These are phyloP conservation scores for Invenusta paracnida DNA, from an alignment of 2,888 invertebrate genomes.

Conservation along the genomic window DNA sequence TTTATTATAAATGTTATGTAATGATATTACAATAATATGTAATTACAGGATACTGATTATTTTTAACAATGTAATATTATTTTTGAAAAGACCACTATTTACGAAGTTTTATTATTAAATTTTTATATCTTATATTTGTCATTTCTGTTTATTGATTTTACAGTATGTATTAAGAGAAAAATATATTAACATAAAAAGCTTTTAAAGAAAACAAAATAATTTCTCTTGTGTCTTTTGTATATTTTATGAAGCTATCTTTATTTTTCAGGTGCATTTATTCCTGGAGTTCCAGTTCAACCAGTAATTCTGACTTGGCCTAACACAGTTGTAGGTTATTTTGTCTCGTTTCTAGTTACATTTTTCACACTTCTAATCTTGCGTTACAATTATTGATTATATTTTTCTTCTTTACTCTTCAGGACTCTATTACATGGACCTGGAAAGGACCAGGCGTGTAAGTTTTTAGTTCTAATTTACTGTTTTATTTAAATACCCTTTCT, in stretches of 20 bases:
- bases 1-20: no score
- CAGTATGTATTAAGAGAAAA: no score
- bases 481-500: not conserved
- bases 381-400: not conserved
- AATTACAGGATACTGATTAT: not conserved
- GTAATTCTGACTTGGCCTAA: slow-evolving; percentile 86
- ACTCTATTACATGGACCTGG: slow-evolving; percentile 36
- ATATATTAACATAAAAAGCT: no score
- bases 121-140: no score
- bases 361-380: not conserved
- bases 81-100: no score
- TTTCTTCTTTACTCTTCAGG: not conserved
- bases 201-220: no score
- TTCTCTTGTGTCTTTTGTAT: not conserved
- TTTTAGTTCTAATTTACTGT: not conserved
- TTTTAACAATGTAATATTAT: no score
- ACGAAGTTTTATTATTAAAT: no score
- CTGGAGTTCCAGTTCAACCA: slow-evolving; percentile 89
- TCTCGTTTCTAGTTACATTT: not conserved
- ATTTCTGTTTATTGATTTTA: no score
- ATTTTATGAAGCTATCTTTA: not conserved
- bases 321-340: slow-evolving; percentile 67
- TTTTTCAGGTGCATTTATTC: slow-evolving; percentile 78
- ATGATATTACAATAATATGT: not conserved
- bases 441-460: slow-evolving; percentile 35